Evolutionary conservation across 2,113 vertebrate genomes (phyloP), one percentile per base, ranked within the genome.

Genomic region (Azemiops feae): DNA sequence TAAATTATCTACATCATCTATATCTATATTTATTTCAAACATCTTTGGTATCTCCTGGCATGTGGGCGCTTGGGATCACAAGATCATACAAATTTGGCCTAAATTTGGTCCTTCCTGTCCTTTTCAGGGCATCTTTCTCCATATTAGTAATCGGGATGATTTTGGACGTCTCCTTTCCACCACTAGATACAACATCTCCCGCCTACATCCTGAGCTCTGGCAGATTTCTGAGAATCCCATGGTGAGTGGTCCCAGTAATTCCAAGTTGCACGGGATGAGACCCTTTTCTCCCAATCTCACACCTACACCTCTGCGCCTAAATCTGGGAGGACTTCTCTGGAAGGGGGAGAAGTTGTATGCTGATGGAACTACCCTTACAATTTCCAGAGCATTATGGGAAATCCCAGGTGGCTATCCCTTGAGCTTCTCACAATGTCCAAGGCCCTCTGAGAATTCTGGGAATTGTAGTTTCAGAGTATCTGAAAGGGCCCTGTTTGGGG

Each of bases 171-270:
- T 98, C 39, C 30, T 98, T 86, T 96, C 98, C 88, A 97, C 97
- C 0, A 94, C 94, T 30, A 97, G 95, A 23, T 98, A 98, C 4
- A 98, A 98, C 96, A 97, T 94, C 0, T 97, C 97, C 52, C 97
- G 95, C 23, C 97, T 98, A 0, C 94, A 98, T 94, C 98, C 97
- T 0, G 98, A 98, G 93, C 96, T 98, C 95, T 98, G 98, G 98
- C 98, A 98, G 96, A 98, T 98, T 93, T 98, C 97, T 0, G 97
- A 98, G 93, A 98, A 98, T 91, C 98, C 98, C 1, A 39, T 97
- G 93, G 98, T 98, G 93, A 95, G 96, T 89, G 0, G 3, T 3
- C 74, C 34, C 74, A 81, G 34, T 55, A 16, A 22, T 22, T 3
- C 1, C 1, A 22, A 18, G 4, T 50, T 39, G 2, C 6, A 23